Percentiles rank a stretch among this genome's conserved stretches.
Evolutionary conservation across 2,888 invertebrate genomes (phyloP).

Genomic region (Eilema caniola): DNA sequence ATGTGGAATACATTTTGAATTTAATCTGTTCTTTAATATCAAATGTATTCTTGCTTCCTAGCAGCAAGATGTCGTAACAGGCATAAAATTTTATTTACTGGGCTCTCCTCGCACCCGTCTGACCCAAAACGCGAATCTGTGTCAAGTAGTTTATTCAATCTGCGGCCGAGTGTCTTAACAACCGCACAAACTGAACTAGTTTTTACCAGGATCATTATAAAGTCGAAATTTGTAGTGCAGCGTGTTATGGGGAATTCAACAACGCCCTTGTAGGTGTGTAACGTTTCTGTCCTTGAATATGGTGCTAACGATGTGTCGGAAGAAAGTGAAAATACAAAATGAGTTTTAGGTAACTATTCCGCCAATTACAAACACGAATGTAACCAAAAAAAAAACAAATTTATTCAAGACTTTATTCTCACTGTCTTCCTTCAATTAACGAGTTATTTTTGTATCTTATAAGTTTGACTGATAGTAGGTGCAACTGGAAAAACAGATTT

Average conservation of each 20-base stretch:
- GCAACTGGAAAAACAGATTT: conserved; percentile 12
- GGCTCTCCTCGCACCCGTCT: conserved; percentile 73
- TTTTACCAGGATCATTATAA: conserved; percentile 55
- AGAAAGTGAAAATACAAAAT: conserved; percentile 57
- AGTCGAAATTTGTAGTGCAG: conserved; percentile 57
- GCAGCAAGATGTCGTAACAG: conserved; percentile 77
- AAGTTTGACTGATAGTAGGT: neutral
- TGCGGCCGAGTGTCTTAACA: conserved; percentile 72
- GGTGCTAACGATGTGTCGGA: conserved; percentile 65
- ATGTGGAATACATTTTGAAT: neutral
- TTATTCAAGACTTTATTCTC: neutral
- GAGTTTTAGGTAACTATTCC: conserved; percentile 37
- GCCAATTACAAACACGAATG: conserved; percentile 31
- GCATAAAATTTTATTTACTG: conserved; percentile 74
- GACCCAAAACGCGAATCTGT: conserved; percentile 86
- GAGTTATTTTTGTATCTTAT: neutral
- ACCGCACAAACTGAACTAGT: conserved; percentile 59
- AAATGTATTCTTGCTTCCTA: conserved; percentile 55
- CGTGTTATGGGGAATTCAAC: conserved; percentile 59
- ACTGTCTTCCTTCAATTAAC: neutral
- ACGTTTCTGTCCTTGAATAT: conserved; percentile 78
- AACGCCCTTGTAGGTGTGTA: conserved; percentile 74
- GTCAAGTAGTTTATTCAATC: conserved; percentile 87
- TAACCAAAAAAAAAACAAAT: too few species aligned
- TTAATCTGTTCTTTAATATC: conserved; percentile 20